Conservation (phyloP, 2,113 vertebrate species). For the Crocuta crocuta region DNA sequence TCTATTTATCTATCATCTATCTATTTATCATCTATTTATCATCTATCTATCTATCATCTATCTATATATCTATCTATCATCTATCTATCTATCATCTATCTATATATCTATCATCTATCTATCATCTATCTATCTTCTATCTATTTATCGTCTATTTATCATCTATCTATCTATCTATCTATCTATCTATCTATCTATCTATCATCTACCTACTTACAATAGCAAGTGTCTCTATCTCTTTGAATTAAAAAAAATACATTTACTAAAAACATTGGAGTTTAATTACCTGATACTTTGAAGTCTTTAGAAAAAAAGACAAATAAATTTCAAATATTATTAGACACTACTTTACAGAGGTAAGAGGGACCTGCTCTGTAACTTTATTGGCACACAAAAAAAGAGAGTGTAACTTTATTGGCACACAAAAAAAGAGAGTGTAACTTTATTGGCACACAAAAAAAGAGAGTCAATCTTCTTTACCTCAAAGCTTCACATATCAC, state of each 20-base stretch:
- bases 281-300: conserved; percentile 66
- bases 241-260: not conserved
- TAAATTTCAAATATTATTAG: conserved; percentile 58
- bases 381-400: conserved; percentile 9
- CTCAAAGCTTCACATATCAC: not conserved
- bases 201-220: not conserved
- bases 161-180: too few species aligned
- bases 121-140: not conserved
- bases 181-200: too few species aligned
- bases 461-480: not conserved
- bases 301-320: conserved; percentile 57
- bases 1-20: not conserved
- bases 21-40: too few species aligned
- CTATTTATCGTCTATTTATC: not conserved
- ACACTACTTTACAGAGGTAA: conserved; percentile 17
- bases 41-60: not conserved
- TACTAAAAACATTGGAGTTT: conserved; percentile 59
- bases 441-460: conserved; percentile 9
- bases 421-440: not conserved
- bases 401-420: conserved; percentile 8
- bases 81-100: not conserved
- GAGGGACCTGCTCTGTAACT: not conserved
- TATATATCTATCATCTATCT: not conserved
- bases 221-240: conserved; percentile 54
- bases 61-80: not conserved